Evolutionary conservation across 2,797 vertebrate genomes (phyloP).

Genomic region (Triplophysa yarkandensis): DNA sequence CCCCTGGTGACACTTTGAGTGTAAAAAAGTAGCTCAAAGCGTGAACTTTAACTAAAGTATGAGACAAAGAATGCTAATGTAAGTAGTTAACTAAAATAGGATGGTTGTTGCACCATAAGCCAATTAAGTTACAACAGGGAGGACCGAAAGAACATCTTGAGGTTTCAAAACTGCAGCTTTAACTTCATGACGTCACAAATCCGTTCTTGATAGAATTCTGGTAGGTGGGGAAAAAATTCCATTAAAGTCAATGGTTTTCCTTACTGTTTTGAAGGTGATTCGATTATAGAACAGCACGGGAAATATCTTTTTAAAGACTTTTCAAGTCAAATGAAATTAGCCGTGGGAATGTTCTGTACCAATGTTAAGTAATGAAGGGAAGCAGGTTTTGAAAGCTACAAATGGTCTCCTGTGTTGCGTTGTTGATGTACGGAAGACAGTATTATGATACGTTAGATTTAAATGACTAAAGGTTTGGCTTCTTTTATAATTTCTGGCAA

Average conservation of each 20-base stretch:
- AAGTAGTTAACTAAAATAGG: not conserved
- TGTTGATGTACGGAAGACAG: slow-evolving; percentile 29
- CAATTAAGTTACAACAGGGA: not conserved
- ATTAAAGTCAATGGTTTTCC: not conserved
- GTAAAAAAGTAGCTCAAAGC: slow-evolving; percentile 34
- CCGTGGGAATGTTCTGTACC: not conserved
- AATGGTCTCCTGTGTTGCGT: not conserved
- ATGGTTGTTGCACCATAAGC: not conserved
- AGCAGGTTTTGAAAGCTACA: slow-evolving; percentile 15
- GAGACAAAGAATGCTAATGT: not conserved
- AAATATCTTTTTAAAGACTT: not conserved
- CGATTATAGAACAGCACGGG: not conserved
- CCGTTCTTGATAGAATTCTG: slow-evolving; percentile 13
- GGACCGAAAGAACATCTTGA: not conserved
- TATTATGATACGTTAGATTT: not conserved
- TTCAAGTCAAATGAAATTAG: not conserved
- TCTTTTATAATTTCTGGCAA: slow-evolving; percentile 21
- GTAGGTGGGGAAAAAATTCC: not conserved
- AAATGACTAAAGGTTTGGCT: slow-evolving; percentile 23
- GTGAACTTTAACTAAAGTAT: slow-evolving; percentile 14
- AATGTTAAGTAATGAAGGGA: slow-evolving; percentile 16
- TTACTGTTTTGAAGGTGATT: not conserved
- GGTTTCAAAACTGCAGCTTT: not conserved
- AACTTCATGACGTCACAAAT: not conserved
- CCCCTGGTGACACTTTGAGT: slow-evolving; percentile 34